Base-by-base conservation (phyloP, 2,113 vertebrate genomes). In the Spea multiplicata region DNA sequence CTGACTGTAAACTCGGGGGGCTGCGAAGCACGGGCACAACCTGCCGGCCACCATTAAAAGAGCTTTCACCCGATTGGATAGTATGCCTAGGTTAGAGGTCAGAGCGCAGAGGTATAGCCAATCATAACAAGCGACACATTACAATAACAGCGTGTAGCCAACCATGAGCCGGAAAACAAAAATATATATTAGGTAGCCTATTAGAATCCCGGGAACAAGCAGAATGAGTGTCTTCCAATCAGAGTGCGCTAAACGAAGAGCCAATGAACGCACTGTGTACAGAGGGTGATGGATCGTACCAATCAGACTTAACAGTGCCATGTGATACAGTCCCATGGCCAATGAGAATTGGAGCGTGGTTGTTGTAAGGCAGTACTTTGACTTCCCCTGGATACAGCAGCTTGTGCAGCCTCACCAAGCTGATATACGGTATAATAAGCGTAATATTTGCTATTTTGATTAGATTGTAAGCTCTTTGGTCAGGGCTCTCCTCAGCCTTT, bases 1-100 rank as follows among this genome's bases (percentile, higher is more conserved):
- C 30, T 30, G 30, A 44, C 30, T 44, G 44, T 44, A 13, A 14
- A 8, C 55, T 7, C 17, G 13, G 6, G 47, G 65, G 67, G 16
- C 62, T 16, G 73, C 12, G 6, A 62, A 75, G 64, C 30, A 5
- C 50, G 65, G 74, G 30, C 46, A 57, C 72, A 52, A 44, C 44
- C 50, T 55, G 53, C 70, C 53, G 71, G 71, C 53, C 71, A 16
- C 71, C 59, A 61, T 17, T 47, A 74, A 67, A 30, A 46, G 47
- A 44, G 49, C 64, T 14, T 55, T 14, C 30, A 30, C 2, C 30
- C 30, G 64, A 66, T 66, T 66, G 64, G 64, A 66, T 16, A 66
- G 6, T 4, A 30, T 44, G 3, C 3, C 10, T 16, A 30, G 64
- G 64, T 66, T 17, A 66, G 64, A 30, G 64, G 16, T 44, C 16